Evolutionary conservation across 2,797 vertebrate genomes (phyloP).

Genomic region (Odontamblyopus rebecca): DNA sequence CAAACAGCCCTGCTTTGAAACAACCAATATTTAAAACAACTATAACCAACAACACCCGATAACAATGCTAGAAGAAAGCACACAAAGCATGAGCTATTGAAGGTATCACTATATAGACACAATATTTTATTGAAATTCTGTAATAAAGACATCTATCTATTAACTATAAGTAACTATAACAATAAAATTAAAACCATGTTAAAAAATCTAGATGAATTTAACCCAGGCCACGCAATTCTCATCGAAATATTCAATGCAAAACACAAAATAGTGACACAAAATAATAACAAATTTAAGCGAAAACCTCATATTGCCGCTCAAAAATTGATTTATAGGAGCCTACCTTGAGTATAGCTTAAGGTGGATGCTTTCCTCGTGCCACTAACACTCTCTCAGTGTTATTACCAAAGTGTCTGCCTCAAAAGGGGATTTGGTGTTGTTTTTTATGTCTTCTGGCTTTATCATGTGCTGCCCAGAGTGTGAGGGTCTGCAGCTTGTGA

Average conservation of each 20-base stretch:
- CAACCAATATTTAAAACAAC: no score
- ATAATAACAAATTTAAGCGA: background rate
- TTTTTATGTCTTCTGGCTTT: slow-evolving; percentile 58
- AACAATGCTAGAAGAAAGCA: no score
- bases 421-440: slow-evolving; percentile 41
- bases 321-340: background rate
- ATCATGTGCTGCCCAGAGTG: slow-evolving; percentile 63
- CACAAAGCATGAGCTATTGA: no score
- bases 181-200: background rate
- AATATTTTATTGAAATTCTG: background rate
- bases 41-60: no score
- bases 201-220: background rate
- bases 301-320: background rate
- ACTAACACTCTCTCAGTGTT: background rate
- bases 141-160: background rate
- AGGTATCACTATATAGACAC: no score
- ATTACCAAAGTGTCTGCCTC: slow-evolving; percentile 1
- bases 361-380: slow-evolving; percentile 11
- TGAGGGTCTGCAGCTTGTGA: slow-evolving; percentile 57
- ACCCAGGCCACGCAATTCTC: background rate
- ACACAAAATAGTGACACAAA: background rate
- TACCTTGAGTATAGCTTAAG: slow-evolving; percentile 42
- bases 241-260: background rate
- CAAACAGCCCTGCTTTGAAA: no score
- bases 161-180: background rate